Evolutionary conservation across 2,797 vertebrate genomes (phyloP).

Genomic region (Anas flavirostris): DNA sequence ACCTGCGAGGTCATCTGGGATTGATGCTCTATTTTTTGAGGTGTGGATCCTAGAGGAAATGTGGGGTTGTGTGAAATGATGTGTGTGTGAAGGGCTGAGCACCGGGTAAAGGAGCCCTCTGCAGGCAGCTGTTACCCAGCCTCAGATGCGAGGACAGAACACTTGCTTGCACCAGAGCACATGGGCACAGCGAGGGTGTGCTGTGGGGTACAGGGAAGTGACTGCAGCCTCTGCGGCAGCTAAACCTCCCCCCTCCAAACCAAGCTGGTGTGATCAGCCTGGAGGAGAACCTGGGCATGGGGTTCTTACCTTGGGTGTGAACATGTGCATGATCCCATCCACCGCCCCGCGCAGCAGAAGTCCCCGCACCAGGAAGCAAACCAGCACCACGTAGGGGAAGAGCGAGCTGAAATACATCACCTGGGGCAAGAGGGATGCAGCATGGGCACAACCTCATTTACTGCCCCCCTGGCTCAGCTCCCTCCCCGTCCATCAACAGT

Average conservation of each 20-base stretch:
- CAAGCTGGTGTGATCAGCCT: rapidly evolving
- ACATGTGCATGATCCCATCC: slow-evolving; percentile 95
- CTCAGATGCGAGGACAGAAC: too few species aligned
- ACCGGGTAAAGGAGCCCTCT: too few species aligned
- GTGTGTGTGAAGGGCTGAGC: background rate
- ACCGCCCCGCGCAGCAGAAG: slow-evolving; percentile 90
- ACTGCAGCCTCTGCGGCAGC: background rate
- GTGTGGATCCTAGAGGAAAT: background rate
- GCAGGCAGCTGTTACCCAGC: too few species aligned
- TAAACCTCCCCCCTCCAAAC: background rate
- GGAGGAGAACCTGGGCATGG: background rate
- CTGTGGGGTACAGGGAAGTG: background rate
- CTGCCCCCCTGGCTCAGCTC: background rate
- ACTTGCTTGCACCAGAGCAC: background rate
- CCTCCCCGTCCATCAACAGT: background rate
- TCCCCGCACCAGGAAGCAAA: slow-evolving; percentile 92
- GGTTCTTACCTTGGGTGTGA: slow-evolving; percentile 91
- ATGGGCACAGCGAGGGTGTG: background rate
- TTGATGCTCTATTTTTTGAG: background rate
- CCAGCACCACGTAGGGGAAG: slow-evolving; percentile 93
- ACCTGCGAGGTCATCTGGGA: rapidly evolving
- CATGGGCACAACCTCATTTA: rapidly evolving
- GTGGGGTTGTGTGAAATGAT: background rate
- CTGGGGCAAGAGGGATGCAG: slow-evolving; percentile 64
- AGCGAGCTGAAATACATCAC: slow-evolving; percentile 99